Evolutionary conservation across 1,140 invertebrate genomes (phyloP).

Genomic region (Zaprionus capensis): DNA sequence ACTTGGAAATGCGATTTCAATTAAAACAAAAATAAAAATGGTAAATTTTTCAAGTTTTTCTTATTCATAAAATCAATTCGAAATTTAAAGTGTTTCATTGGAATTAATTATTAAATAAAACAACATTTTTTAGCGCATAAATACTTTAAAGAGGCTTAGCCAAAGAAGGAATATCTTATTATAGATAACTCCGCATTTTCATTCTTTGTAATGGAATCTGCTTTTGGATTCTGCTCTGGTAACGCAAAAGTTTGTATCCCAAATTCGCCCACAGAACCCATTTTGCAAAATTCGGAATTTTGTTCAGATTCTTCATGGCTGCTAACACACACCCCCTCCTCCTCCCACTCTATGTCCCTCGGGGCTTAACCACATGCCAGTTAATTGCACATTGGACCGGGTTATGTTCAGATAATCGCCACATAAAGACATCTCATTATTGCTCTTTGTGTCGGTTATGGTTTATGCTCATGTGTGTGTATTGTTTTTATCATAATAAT

Average conservation of each 20-base stretch:
- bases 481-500: constrained; percentile 50
- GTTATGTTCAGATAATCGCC: constrained; percentile 76
- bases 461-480: constrained; percentile 32
- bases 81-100: background rate
- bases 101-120: background rate
- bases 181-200: background rate
- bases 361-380: constrained; percentile 39
- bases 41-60: background rate
- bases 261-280: constrained; percentile 9
- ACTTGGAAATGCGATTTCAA: background rate
- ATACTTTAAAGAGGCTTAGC: background rate
- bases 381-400: constrained; percentile 72
- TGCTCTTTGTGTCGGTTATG: constrained; percentile 51
- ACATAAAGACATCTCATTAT: constrained; percentile 79
- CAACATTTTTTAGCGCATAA: background rate
- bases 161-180: background rate
- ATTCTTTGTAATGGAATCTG: background rate
- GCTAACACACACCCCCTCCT: background rate
- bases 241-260: background rate
- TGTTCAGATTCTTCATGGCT: background rate
- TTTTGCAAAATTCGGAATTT: constrained; percentile 9
- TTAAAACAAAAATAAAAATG: background rate
- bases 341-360: background rate
- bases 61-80: background rate
- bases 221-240: background rate